Conservation (phyloP, 2,888 invertebrate genomes). For the Encarsia formosa region DNA sequence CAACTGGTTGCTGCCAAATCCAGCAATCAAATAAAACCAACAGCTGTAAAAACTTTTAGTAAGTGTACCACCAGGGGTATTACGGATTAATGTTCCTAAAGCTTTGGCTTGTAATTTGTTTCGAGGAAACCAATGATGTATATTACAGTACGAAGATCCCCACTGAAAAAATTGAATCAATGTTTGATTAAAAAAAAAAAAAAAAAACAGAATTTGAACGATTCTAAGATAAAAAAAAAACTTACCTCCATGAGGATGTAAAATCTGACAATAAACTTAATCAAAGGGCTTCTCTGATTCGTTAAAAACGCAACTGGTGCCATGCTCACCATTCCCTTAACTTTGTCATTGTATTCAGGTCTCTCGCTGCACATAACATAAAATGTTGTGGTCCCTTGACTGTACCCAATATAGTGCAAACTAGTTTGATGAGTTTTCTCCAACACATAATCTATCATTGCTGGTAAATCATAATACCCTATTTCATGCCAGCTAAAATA, state of each 20-base stretch:
- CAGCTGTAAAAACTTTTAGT: constrained; percentile 50
- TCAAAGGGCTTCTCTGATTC: constrained; percentile 45
- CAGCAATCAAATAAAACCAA: constrained; percentile 53
- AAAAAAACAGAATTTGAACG: not conserved
- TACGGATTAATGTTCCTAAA: constrained; percentile 40
- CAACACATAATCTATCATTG: constrained; percentile 57
- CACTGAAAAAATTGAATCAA: constrained; percentile 39
- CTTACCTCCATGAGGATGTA: constrained; percentile 44
- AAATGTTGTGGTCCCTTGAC: constrained; percentile 56
- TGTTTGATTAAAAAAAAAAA: not conserved
- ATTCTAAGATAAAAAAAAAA: constrained; percentile 1
- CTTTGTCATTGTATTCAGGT: constrained; percentile 48
- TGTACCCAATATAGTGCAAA: constrained; percentile 60
- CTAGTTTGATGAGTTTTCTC: constrained; percentile 50
- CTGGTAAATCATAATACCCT: constrained; percentile 59
- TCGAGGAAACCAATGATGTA: constrained; percentile 46
- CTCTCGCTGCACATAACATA: constrained; percentile 48
- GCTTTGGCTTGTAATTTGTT: constrained; percentile 44
- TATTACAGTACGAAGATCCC: constrained; percentile 46
- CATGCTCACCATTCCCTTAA: constrained; percentile 46
- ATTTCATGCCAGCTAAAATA: constrained; percentile 59
- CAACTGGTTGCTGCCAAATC: constrained; percentile 51
- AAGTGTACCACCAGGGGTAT: constrained; percentile 41
- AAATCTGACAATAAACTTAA: constrained; percentile 43
- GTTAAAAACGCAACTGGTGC: constrained; percentile 50